phyloP scores from a whole-genome alignment of 2,797 vertebrate species.

The Etheostoma nigrum region DNA sequence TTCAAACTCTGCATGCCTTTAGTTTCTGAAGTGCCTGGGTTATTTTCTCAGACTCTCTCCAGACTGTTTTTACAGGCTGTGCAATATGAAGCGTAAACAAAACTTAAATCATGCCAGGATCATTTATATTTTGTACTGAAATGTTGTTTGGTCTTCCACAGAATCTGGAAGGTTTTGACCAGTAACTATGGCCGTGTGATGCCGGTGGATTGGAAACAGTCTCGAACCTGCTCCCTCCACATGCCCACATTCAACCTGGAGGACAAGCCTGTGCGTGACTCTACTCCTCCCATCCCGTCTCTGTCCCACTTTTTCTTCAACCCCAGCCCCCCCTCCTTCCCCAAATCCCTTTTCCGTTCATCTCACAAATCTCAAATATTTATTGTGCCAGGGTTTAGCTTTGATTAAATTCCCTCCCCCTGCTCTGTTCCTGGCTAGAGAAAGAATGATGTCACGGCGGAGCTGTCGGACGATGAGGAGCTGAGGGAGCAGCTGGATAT shows the following conservation, averaged over 20 bases:
- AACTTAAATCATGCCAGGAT: not conserved
- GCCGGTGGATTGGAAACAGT: constrained; percentile 93
- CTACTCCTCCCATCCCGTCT: not conserved
- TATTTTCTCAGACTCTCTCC: constrained; percentile 1
- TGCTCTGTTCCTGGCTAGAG: constrained; percentile 58
- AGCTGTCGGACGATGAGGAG: constrained; percentile 92
- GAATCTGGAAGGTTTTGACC: constrained; percentile 94
- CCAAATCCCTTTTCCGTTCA: constrained; percentile 52
- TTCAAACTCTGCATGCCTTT: not conserved
- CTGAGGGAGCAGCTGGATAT: constrained; percentile 96
- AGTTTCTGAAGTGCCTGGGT: not conserved
- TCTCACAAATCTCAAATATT: constrained; percentile 65
- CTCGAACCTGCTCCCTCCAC: constrained; percentile 89
- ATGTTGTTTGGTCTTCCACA: constrained; percentile 56
- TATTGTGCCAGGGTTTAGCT: constrained; percentile 55
- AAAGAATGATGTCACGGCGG: constrained; percentile 83
- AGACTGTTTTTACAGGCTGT: no score
- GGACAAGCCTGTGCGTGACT: constrained; percentile 87
- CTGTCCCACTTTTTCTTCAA: constrained; percentile 51
- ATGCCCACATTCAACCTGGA: constrained; percentile 88
- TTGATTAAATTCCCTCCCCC: constrained; percentile 64
- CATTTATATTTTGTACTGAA: not conserved
- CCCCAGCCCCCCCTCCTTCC: not conserved
- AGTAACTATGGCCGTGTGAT: constrained; percentile 91
- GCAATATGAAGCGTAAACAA: not conserved